These are phyloP conservation scores for Nomada fucata DNA, from an alignment of 2,888 invertebrate genomes.

Conservation along the genomic window DNA sequence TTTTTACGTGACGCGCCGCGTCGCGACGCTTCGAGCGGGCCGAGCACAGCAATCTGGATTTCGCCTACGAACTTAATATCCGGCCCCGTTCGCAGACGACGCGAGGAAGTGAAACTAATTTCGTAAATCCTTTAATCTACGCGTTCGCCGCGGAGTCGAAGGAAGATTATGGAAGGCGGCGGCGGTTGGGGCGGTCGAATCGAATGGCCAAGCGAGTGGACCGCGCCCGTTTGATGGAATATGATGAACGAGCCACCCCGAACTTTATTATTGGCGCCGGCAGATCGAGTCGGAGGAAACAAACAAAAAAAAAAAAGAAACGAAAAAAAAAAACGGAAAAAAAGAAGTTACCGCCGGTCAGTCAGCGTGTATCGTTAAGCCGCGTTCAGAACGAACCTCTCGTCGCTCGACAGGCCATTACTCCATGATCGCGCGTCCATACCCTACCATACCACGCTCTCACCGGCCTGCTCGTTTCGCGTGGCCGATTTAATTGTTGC, in stretches of 20 bases:
- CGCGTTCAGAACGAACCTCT: slow-evolving; percentile 29
- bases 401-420: slow-evolving; percentile 32
- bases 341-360: slow-evolving; percentile 8
- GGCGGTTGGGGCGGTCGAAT: slow-evolving; percentile 32
- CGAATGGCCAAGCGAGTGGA: slow-evolving; percentile 63
- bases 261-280: slow-evolving; percentile 71
- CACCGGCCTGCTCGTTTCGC: slow-evolving; percentile 12
- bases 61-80: slow-evolving; percentile 70
- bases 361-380: slow-evolving; percentile 55
- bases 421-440: slow-evolving; percentile 33
- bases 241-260: slow-evolving; percentile 79
- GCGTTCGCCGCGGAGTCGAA: slow-evolving; percentile 68
- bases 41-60: slow-evolving; percentile 61
- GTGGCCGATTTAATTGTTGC: slow-evolving; percentile 36
- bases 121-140: slow-evolving; percentile 77
- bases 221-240: slow-evolving; percentile 77
- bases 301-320: slow-evolving; percentile 36
- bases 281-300: slow-evolving; percentile 60
- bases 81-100: slow-evolving; percentile 67
- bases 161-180: slow-evolving; percentile 49
- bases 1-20: slow-evolving; percentile 2
- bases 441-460: not conserved
- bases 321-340: slow-evolving; percentile 10
- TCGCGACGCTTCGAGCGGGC: slow-evolving; percentile 19
- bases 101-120: slow-evolving; percentile 76